Evolutionary conservation across 2,888 invertebrate species (phyloP), one percentile per base, ranked within the genome.

Genomic region (Magallana nippona): DNA sequence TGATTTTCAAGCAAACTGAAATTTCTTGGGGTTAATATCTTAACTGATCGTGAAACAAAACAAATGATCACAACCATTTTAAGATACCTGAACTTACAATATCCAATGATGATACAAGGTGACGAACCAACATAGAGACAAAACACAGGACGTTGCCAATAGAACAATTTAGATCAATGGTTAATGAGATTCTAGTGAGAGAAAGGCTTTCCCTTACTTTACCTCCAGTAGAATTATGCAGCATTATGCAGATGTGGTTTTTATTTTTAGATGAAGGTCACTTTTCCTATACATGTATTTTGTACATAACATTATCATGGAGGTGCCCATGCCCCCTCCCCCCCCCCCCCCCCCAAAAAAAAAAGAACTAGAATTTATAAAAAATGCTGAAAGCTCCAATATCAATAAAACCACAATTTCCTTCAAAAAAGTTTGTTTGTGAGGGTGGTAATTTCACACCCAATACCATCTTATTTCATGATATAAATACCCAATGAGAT

Each of bases 61-160:
- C 19, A 63, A 63, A 71, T 27, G 27, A 71, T 71, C 71, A 71
- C 71, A 71, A 71, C 71, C 71, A 71, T 71, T 71, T 27, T 44
- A 44, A 44, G 44, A 71, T 60, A 71, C 71, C 71, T 71, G 71
- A 71, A 60, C n/a, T 60, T n/a, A 17, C 32, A 71, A 71, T 71
- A 71, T 71, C 15, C 71, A 71, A 27, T 22, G 32, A 15, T 71
- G 32, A 71, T 8, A 71, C 19, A 19, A n/a, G 10, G 11, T 27
- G 71, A 71, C 71, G 32, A 27, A n/a, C 3, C 8, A 8, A 71
- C 71, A 71, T 5, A 17, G 17, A 71, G 22, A 71, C 32, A 71
- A 27, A 27, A 71, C 27, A 71, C 27, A 44, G 44, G 27, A 71
- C 71, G 32, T 15, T 10, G 5, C 27, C 71, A 13, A 27, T 15